phyloP scores from a whole-genome alignment of 2,888 invertebrate genomes.

The Epistrophe grossulariae region DNA sequence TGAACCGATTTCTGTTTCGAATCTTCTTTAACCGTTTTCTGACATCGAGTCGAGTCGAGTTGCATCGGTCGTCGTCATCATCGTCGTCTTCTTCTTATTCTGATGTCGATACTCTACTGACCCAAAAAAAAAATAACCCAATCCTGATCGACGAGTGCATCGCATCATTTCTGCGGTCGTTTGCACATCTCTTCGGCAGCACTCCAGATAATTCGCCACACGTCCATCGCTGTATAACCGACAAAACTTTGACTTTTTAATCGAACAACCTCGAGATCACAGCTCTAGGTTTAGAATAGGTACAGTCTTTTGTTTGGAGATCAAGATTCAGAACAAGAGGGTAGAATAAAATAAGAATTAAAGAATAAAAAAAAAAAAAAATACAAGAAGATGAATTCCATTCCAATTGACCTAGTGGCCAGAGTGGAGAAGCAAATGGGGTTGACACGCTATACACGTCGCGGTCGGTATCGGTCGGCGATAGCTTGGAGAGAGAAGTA shows the following conservation, averaged over 20 bases:
- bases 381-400: slow-evolving; percentile 47
- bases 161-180: slow-evolving; percentile 10
- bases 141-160: slow-evolving; percentile 40
- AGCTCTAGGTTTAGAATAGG: not conserved
- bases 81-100: not conserved
- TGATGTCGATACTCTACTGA: slow-evolving; percentile 49
- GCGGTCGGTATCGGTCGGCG: not conserved
- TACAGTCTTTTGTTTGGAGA: slow-evolving; percentile 45
- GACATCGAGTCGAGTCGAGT: not conserved
- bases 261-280: slow-evolving; percentile 54
- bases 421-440: slow-evolving; percentile 55
- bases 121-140: slow-evolving; percentile 51
- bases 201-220: slow-evolving; percentile 56
- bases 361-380: not conserved
- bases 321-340: slow-evolving; percentile 46
- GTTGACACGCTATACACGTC: slow-evolving; percentile 61
- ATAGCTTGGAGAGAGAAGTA: slow-evolving; percentile 23
- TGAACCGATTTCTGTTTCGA: slow-evolving; percentile 33
- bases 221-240: slow-evolving; percentile 47
- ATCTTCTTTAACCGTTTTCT: slow-evolving; percentile 15
- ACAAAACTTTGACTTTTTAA: slow-evolving; percentile 66
- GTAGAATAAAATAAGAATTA: slow-evolving; percentile 19
- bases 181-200: slow-evolving; percentile 17
- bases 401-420: slow-evolving; percentile 72
- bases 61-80: not conserved